A percentile compares a stretch with the other conserved stretches of the same genome.
Evolutionary conservation across 2,113 vertebrate species (phyloP).

Genomic region (Tenebrosternarchus preto): DNA sequence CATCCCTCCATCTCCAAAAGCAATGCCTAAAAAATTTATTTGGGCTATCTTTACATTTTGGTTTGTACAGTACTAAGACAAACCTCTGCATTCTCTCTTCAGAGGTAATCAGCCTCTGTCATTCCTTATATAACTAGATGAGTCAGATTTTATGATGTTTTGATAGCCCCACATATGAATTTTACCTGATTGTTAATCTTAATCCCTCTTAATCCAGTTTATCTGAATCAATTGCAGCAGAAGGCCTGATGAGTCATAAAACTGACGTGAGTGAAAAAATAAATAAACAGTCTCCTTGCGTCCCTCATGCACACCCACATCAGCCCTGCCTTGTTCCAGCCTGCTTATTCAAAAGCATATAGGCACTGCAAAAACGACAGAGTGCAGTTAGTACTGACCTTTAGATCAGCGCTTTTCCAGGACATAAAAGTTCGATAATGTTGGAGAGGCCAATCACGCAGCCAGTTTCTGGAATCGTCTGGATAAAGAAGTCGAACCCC

Average conservation of each 20-base stretch:
- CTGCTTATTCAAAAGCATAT: neutral
- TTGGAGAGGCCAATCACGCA: too few species aligned
- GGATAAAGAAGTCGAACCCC: too few species aligned
- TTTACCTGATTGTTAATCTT: conserved; percentile 14
- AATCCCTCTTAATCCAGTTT: conserved; percentile 15
- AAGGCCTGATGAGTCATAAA: neutral
- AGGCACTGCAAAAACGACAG: too few species aligned
- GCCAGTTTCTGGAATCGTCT: too few species aligned
- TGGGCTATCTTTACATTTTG: neutral
- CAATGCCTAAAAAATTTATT: too few species aligned
- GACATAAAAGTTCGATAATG: too few species aligned
- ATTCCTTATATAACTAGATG: conserved; percentile 14
- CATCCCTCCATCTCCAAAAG: neutral
- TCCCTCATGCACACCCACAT: neutral
- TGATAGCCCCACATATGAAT: conserved; percentile 34
- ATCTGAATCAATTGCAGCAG: neutral
- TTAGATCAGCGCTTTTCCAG: too few species aligned
- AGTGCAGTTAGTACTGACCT: too few species aligned
- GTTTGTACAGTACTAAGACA: neutral
- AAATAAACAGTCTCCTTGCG: neutral
- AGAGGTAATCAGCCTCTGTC: neutral
- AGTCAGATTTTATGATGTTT: conserved; percentile 27
- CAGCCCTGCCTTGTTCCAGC: neutral
- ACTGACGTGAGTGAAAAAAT: conserved; percentile 12
- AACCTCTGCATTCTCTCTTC: neutral